Conservation (phyloP, 1,140 invertebrate genomes). For the Eumaeus atala region DNA sequence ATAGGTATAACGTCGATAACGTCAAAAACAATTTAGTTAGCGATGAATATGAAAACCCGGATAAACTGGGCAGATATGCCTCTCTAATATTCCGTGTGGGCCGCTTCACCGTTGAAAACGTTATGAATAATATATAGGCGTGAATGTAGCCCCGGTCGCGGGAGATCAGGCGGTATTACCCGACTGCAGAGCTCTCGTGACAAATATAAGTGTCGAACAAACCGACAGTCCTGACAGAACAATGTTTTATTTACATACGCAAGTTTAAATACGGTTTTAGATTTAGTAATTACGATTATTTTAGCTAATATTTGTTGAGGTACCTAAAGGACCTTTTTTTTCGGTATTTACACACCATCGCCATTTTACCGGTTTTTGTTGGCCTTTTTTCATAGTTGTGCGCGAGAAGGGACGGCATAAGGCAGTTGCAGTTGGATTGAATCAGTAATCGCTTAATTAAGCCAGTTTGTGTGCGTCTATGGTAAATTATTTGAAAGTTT, state of each 20-base stretch:
- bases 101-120: constrained; percentile 54
- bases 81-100: constrained; percentile 66
- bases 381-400: too few species aligned
- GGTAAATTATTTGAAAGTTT: too few species aligned
- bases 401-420: too few species aligned
- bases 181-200: constrained; percentile 34
- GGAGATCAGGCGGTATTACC: constrained; percentile 43
- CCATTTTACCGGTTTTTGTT: too few species aligned
- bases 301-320: too few species aligned
- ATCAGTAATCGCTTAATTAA: too few species aligned
- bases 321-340: too few species aligned
- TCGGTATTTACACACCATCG: too few species aligned
- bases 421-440: too few species aligned
- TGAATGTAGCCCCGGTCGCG: constrained; percentile 39
- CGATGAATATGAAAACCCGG: constrained; percentile 54
- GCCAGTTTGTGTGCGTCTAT: too few species aligned
- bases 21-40: constrained; percentile 62
- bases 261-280: constrained; percentile 23
- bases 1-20: constrained; percentile 26
- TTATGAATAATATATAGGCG: constrained; percentile 64
- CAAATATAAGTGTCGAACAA: constrained; percentile 41
- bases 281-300: constrained; percentile 11
- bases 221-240: constrained; percentile 31
- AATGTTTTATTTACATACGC: constrained; percentile 32
- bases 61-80: constrained; percentile 46